phyloP scores from a whole-genome alignment of 2,113 vertebrate species.

The Benitochromis conjunctus region DNA sequence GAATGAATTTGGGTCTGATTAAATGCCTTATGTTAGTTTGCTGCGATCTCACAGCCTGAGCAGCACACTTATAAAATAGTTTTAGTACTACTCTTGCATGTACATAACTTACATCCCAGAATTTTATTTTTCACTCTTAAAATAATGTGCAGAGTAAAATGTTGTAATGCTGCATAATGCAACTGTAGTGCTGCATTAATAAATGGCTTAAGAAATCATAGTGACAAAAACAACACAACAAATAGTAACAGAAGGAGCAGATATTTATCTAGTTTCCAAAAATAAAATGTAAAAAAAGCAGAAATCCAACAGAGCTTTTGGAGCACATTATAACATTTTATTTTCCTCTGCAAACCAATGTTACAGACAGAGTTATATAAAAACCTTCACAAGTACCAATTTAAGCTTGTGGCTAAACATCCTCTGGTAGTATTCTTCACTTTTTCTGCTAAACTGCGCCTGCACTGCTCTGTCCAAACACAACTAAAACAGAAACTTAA shows the following conservation, averaged over 20 bases:
- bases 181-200: not conserved
- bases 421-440: not conserved
- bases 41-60: accelerated
- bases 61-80: not conserved
- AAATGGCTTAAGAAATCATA: not conserved
- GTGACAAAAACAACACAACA: not conserved
- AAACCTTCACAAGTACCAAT: not conserved
- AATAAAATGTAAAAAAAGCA: not conserved
- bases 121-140: not conserved
- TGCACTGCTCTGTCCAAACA: not conserved
- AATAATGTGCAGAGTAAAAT: not conserved
- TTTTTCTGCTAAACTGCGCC: not conserved
- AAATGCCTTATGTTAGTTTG: not conserved
- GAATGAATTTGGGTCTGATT: not conserved
- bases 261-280: not conserved
- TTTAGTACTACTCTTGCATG: not conserved
- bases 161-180: not conserved
- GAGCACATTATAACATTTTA: not conserved
- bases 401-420: not conserved
- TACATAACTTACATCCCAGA: not conserved
- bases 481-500: not conserved
- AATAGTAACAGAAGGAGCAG: not conserved
- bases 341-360: not conserved
- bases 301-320: not conserved
- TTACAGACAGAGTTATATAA: not conserved